phyloP scores from a whole-genome alignment of 2,888 invertebrate genomes.

The Agrochola lychnidis region DNA sequence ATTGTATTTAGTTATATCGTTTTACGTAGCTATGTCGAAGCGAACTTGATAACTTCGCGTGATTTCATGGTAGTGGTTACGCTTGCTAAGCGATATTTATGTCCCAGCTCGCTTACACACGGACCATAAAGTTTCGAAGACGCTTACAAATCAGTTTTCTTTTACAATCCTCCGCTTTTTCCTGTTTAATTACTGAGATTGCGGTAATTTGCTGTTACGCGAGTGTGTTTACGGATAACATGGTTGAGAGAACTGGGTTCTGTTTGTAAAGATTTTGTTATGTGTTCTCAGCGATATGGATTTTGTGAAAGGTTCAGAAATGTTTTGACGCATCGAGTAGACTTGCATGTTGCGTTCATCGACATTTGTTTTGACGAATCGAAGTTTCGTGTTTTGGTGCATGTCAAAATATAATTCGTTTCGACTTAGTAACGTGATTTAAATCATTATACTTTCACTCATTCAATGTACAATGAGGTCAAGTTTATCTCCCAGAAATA shows the following conservation, averaged over 20 bases:
- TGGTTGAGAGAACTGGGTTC: conserved; percentile 13
- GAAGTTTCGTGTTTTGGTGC: conserved; percentile 9
- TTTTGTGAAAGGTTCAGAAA: conserved; percentile 23
- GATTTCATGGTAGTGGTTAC: conserved; percentile 62
- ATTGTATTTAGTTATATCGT: not conserved
- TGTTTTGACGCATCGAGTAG: not conserved
- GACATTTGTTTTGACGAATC: conserved; percentile 1
- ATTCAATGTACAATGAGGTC: conserved; percentile 16
- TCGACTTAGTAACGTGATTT: not conserved
- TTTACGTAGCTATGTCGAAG: conserved; percentile 5
- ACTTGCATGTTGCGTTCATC: not conserved
- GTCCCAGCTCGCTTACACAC: conserved; percentile 49
- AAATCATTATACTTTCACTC: conserved; percentile 22
- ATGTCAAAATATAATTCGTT: not conserved
- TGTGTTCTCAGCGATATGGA: conserved; percentile 1
- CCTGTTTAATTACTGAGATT: conserved; percentile 52
- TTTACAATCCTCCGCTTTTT: conserved; percentile 56
- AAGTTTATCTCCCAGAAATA: conserved; percentile 5
- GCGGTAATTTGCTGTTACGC: conserved; percentile 49
- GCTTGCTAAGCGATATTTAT: conserved; percentile 68
- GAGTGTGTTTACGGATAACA: conserved; percentile 24
- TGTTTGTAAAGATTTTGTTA: conserved; percentile 15
- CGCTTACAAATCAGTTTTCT: conserved; percentile 66
- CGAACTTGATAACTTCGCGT: conserved; percentile 42
- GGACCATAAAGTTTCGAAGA: conserved; percentile 65